Evolutionary conservation across 1,140 invertebrate species (phyloP).

Genomic region (Oncopodura yosiiana): DNA sequence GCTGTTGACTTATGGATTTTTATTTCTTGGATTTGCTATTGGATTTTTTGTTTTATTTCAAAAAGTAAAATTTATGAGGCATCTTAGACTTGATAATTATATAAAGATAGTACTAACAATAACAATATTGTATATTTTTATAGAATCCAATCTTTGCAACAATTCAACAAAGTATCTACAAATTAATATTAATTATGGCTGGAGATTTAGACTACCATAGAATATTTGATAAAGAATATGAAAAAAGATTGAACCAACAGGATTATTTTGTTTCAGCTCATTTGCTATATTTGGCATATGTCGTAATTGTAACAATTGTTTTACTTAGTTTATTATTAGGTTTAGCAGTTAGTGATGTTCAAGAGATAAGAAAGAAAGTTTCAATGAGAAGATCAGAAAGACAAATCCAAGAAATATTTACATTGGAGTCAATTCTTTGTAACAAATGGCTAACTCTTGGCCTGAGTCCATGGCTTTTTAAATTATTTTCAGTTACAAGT

Average conservation of each 20-base stretch:
- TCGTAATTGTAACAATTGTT: constrained; percentile 5
- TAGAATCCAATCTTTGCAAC: background rate
- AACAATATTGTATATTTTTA: background rate
- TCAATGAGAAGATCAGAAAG: background rate
- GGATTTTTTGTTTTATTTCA: constrained; percentile 4
- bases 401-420: constrained; percentile 3
- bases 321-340: constrained; percentile 1
- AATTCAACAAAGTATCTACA: background rate
- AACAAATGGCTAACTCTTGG: background rate
- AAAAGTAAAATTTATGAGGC: too few species aligned
- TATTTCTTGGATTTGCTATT: background rate
- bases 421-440: background rate
- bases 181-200: constrained; percentile 4
- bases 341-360: constrained; percentile 38
- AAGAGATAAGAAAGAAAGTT: constrained; percentile 1
- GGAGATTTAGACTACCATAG: constrained; percentile 2
- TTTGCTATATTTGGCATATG: background rate
- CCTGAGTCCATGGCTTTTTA: background rate
- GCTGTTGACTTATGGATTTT: background rate
- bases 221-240: constrained; percentile 34
- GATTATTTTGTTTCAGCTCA: background rate
- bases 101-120: background rate
- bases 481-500: background rate
- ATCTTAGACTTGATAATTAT: too few species aligned
- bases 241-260: background rate